A percentile compares a stretch with the other conserved stretches of the same genome.
Evolutionary conservation across 2,888 invertebrate species (phyloP).

Genomic region (Andrena camellia): DNA sequence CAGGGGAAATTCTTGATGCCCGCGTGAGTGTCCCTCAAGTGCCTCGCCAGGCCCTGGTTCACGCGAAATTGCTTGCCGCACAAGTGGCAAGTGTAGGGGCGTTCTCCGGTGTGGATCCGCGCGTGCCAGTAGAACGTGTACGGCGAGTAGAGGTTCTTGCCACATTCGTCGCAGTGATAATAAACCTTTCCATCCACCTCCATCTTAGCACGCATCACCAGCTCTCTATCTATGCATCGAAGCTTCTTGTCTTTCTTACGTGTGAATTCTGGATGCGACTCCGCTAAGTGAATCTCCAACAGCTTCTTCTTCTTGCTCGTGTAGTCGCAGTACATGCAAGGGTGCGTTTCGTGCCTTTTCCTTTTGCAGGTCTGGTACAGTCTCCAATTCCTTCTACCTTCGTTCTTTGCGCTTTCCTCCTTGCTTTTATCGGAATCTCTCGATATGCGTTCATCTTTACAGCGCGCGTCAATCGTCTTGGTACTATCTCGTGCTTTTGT

Average conservation of each 20-base stretch:
- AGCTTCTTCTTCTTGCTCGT: slow-evolving; percentile 66
- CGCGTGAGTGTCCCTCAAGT: slow-evolving; percentile 88
- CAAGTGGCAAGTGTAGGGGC: slow-evolving; percentile 89
- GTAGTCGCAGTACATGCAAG: slow-evolving; percentile 74
- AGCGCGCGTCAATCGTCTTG: background rate
- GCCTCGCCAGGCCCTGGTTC: slow-evolving; percentile 88
- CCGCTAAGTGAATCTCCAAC: slow-evolving; percentile 64
- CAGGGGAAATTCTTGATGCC: slow-evolving; percentile 88
- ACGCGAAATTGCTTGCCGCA: slow-evolving; percentile 90
- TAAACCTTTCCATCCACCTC: slow-evolving; percentile 86
- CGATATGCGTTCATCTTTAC: background rate
- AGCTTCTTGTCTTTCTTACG: slow-evolving; percentile 51
- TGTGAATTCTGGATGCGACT: slow-evolving; percentile 68
- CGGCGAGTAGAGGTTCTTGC: slow-evolving; percentile 87
- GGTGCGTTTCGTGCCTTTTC: slow-evolving; percentile 45
- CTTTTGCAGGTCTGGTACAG: slow-evolving; percentile 13
- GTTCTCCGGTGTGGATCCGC: slow-evolving; percentile 89
- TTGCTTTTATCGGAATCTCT: background rate
- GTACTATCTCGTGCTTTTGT: background rate
- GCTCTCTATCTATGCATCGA: slow-evolving; percentile 79
- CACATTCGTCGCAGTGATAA: slow-evolving; percentile 87
- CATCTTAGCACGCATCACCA: slow-evolving; percentile 79
- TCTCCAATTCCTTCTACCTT: slow-evolving; percentile 4
- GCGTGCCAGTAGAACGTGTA: slow-evolving; percentile 88
- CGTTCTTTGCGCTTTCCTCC: background rate